phyloP scores from a whole-genome alignment of 1,140 invertebrate species.

The Eufriesea mexicana region DNA sequence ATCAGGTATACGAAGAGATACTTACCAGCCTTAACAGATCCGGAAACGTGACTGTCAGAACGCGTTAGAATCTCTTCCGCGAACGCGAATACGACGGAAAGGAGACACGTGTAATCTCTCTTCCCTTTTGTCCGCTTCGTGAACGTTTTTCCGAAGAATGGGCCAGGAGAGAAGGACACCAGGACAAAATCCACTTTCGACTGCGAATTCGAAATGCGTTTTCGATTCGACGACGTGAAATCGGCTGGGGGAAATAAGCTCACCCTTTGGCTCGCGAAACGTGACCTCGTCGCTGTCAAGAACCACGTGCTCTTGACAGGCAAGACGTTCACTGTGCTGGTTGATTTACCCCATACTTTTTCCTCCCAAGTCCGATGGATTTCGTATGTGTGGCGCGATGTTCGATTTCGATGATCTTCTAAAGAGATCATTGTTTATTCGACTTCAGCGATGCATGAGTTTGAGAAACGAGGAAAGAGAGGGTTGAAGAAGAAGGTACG shows the following conservation, averaged over 20 bases:
- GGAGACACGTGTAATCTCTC: slow-evolving; percentile 31
- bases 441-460: too few species aligned
- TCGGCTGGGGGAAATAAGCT: slow-evolving; percentile 22
- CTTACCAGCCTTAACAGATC: slow-evolving; percentile 17
- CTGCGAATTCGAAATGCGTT: slow-evolving; percentile 33
- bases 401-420: too few species aligned
- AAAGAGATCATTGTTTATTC: too few species aligned
- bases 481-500: too few species aligned
- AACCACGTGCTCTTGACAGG: background rate
- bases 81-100: background rate
- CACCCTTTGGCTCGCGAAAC: slow-evolving; percentile 5
- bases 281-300: background rate
- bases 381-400: too few species aligned
- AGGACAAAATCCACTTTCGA: slow-evolving; percentile 19
- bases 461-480: too few species aligned
- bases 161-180: too few species aligned
- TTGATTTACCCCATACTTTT: too few species aligned
- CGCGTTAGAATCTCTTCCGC: slow-evolving; percentile 19
- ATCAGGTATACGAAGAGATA: slow-evolving; percentile 20
- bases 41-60: slow-evolving; percentile 41
- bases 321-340: too few species aligned
- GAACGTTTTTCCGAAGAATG: slow-evolving; percentile 12
- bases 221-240: slow-evolving; percentile 23
- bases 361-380: too few species aligned
- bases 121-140: background rate